These are phyloP conservation scores for Scaptodrosophila latifasciaeformis DNA, from an alignment of 2,888 invertebrate species.

Conservation along the genomic window DNA sequence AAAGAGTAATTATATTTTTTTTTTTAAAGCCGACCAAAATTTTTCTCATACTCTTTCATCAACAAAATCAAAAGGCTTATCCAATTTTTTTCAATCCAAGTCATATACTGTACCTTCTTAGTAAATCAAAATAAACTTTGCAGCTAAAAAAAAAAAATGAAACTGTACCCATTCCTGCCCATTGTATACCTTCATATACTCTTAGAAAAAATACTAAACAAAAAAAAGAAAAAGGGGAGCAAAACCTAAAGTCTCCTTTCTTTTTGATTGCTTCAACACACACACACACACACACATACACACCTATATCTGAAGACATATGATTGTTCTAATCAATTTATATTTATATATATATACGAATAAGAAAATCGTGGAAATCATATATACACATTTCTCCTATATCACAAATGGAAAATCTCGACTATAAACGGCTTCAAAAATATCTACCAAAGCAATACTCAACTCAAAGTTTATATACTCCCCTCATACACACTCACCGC, in stretches of 20 bases:
- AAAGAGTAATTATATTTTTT: constrained; percentile 50
- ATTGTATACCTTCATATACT: constrained; percentile 58
- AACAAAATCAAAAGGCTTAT: neutral
- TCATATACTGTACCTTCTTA: constrained; percentile 56
- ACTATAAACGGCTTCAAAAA: constrained; percentile 49
- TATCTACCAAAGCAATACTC: constrained; percentile 35
- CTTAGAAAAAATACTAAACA: neutral
- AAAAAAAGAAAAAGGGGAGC: neutral
- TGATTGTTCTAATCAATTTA: constrained; percentile 31
- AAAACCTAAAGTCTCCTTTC: neutral
- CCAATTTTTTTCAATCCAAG: no score
- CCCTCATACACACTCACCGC: constrained; percentile 19
- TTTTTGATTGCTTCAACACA: constrained; percentile 33
- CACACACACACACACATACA: constrained; percentile 17
- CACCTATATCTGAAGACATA: constrained; percentile 58
- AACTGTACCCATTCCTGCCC: constrained; percentile 65
- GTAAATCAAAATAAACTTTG: constrained; percentile 37
- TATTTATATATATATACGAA: constrained; percentile 16
- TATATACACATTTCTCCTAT: constrained; percentile 20
- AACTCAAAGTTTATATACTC: constrained; percentile 25
- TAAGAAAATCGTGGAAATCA: constrained; percentile 18
- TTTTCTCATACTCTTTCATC: no score
- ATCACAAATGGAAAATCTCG: constrained; percentile 21
- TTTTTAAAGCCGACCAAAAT: constrained; percentile 59
- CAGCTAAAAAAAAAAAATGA: no score